Conservation (phyloP, 30 jellyfish, hydroid and myxozoan species). For the Aurelia aurita region DNA sequence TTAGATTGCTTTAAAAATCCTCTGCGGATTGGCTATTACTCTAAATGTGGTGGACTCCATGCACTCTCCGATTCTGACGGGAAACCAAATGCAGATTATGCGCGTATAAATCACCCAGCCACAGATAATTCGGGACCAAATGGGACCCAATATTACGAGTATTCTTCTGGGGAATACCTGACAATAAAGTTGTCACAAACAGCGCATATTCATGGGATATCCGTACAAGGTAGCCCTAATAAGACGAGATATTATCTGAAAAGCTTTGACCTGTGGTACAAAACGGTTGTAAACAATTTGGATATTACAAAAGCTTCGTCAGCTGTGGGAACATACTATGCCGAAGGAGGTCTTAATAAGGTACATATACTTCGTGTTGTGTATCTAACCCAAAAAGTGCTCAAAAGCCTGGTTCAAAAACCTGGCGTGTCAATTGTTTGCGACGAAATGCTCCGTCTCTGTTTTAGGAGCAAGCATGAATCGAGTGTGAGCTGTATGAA, state of each 20-base stretch:
- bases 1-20: slow-evolving; percentile 23
- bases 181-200: background rate
- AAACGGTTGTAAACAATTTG: background rate
- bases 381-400: too few species aligned
- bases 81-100: slow-evolving; percentile 23
- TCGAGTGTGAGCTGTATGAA: too few species aligned
- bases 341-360: slow-evolving; percentile 7
- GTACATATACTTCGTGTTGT: too few species aligned
- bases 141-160: slow-evolving; percentile 9
- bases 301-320: background rate
- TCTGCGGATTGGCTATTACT: slow-evolving; percentile 23
- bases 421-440: too few species aligned
- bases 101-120: slow-evolving; percentile 47
- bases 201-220: slow-evolving; percentile 17
- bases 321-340: background rate
- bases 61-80: slow-evolving; percentile 1
- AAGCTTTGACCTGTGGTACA: slow-evolving; percentile 24
- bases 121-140: background rate
- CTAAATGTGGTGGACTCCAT: slow-evolving; percentile 29
- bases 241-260: slow-evolving; percentile 15
- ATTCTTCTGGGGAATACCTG: slow-evolving; percentile 20
- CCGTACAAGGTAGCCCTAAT: slow-evolving; percentile 47
- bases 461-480: too few species aligned
- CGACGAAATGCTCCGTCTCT: too few species aligned
- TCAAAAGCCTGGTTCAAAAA: too few species aligned